phyloP scores from a whole-genome alignment of 2,888 invertebrate species.

The Cryptops parisi region DNA sequence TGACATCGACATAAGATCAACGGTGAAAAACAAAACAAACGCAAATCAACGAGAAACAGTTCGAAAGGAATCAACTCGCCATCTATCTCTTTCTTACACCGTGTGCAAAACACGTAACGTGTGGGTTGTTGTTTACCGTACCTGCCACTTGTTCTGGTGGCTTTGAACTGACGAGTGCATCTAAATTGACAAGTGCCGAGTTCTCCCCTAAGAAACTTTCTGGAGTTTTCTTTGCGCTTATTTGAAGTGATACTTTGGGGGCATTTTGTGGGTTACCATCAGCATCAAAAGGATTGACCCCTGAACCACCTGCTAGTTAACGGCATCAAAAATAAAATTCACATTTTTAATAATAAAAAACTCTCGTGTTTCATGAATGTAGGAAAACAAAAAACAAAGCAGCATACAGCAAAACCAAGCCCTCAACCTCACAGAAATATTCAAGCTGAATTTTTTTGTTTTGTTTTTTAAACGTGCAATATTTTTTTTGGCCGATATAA shows the following conservation, averaged over 20 bases:
- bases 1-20: too few relatives aligned
- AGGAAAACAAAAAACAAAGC: too few relatives aligned
- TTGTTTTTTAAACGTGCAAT: too few relatives aligned
- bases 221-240: slow-evolving; percentile 57
- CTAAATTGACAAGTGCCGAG: slow-evolving; percentile 90
- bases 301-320: not conserved
- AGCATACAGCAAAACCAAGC: too few relatives aligned
- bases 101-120: not conserved
- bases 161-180: slow-evolving; percentile 67
- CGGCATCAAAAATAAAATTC: not conserved
- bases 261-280: slow-evolving; percentile 40
- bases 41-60: too few relatives aligned
- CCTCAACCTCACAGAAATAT: too few relatives aligned
- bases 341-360: not conserved
- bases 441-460: too few relatives aligned
- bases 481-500: too few relatives aligned
- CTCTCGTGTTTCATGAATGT: not conserved
- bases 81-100: not conserved
- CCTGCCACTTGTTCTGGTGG: slow-evolving; percentile 20
- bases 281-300: slow-evolving; percentile 54
- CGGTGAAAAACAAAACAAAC: too few relatives aligned
- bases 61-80: too few relatives aligned
- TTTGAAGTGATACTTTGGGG: slow-evolving; percentile 43
- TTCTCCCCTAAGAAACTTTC: slow-evolving; percentile 95
- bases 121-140: not conserved